Conservation (phyloP, 2,888 invertebrate species). For the Hypselothyrea guttata region DNA sequence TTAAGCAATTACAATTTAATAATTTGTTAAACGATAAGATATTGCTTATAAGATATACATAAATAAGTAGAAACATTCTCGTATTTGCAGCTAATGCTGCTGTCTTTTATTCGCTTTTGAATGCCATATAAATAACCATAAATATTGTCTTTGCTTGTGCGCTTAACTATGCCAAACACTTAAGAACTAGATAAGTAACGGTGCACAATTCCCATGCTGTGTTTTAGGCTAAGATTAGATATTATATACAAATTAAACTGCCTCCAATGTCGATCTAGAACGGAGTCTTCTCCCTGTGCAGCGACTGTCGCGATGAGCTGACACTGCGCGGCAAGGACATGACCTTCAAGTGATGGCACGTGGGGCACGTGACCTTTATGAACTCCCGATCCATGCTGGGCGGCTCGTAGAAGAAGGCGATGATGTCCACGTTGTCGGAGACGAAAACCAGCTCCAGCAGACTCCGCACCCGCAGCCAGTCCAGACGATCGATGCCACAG, state of each 20-base stretch:
- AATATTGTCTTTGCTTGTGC: constrained; percentile 34
- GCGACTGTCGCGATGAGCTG: constrained; percentile 59
- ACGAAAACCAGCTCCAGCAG: constrained; percentile 84
- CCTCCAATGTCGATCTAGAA: constrained; percentile 29
- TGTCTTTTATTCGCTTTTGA: constrained; percentile 51
- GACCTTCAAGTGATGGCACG: constrained; percentile 63
- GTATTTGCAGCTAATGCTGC: constrained; percentile 13
- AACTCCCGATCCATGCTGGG: constrained; percentile 58
- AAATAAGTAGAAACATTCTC: too few species aligned
- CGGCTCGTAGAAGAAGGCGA: constrained; percentile 83
- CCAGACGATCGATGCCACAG: constrained; percentile 86
- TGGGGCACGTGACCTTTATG: constrained; percentile 60
- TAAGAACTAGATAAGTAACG: constrained; percentile 54
- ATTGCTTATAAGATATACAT: too few species aligned
- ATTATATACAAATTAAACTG: constrained; percentile 19
- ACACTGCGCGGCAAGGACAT: constrained; percentile 64
- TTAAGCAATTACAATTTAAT: too few species aligned
- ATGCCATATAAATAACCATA: constrained; percentile 46
- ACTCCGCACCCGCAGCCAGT: constrained; percentile 83
- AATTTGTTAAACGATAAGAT: too few species aligned
- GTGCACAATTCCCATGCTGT: constrained; percentile 58
- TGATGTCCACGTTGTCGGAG: constrained; percentile 82
- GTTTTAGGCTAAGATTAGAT: constrained; percentile 27
- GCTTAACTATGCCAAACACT: constrained; percentile 28
- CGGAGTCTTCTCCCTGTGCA: constrained; percentile 66